Conservation (phyloP, 92 coral and sea anemone genomes). For the Phenganax stokvisi region DNA sequence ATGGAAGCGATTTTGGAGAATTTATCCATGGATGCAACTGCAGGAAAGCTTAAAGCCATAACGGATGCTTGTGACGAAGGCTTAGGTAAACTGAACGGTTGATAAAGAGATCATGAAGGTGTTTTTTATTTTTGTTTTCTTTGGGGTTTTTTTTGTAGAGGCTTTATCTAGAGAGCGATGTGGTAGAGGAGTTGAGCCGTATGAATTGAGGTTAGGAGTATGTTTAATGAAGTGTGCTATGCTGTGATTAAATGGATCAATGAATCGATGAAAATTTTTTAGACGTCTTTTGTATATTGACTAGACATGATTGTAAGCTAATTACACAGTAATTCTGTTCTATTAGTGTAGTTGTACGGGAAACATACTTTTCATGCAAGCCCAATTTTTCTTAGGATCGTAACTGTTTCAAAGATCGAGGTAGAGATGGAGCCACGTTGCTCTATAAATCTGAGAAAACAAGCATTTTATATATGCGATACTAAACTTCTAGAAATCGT, state of each 20-base stretch:
- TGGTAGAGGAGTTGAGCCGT: conserved; percentile 76
- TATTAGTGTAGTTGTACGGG: too few relatives aligned
- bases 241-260: conserved; percentile 50
- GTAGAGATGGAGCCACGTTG: too few relatives aligned
- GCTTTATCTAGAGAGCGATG: conserved; percentile 75
- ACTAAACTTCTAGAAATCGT: too few relatives aligned
- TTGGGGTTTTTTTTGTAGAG: conserved; percentile 47
- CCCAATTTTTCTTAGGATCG: too few relatives aligned
- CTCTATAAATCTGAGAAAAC: too few relatives aligned
- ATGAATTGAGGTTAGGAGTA: conserved; percentile 68
- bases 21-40: conserved; percentile 96
- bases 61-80: conserved; percentile 94
- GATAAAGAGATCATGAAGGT: neutral
- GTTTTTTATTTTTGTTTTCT: neutral
- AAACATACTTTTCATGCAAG: too few relatives aligned
- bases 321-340: neutral
- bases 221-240: conserved; percentile 40
- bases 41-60: conserved; percentile 75
- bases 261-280: conserved; percentile 52
- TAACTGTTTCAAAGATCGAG: too few relatives aligned
- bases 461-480: too few relatives aligned
- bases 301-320: neutral
- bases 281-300: conserved; percentile 25
- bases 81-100: conserved; percentile 54
- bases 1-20: conserved; percentile 86